phyloP scores from a whole-genome alignment of 2,797 vertebrate genomes.

The Oceanodroma leucorhoa region DNA sequence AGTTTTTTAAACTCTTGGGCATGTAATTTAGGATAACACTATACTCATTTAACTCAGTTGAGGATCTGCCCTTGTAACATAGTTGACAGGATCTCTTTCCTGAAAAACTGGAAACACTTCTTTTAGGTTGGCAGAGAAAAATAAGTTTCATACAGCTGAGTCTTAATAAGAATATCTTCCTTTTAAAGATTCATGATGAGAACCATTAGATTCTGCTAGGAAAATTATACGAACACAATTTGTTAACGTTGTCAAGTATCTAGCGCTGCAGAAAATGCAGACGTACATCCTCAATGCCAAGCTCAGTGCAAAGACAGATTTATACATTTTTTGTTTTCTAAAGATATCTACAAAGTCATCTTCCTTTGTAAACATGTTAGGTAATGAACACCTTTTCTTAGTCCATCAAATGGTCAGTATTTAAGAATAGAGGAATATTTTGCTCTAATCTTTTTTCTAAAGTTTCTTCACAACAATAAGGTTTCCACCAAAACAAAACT shows the following conservation, averaged over 20 bases:
- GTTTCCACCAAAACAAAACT: not conserved
- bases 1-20: not conserved
- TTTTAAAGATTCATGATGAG: conserved; percentile 51
- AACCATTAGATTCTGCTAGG: not conserved
- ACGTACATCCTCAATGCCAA: not conserved
- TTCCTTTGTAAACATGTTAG: not conserved
- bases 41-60: not conserved
- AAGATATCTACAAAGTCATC: not conserved
- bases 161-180: conserved; percentile 9
- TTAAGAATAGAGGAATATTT: not conserved
- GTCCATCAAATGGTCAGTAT: not conserved
- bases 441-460: not conserved
- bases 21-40: not conserved
- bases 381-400: not conserved
- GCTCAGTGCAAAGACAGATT: not conserved
- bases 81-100: not conserved
- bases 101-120: not conserved
- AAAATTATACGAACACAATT: not conserved
- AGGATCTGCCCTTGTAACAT: not conserved
- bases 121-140: not conserved
- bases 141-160: conserved; percentile 1
- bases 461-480: not conserved
- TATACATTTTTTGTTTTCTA: not conserved
- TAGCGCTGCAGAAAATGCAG: conserved; percentile 12
- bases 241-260: not conserved